Evolutionary conservation across 2,888 invertebrate genomes (phyloP), one percentile per base, ranked within the genome.

Genomic region (Stomorhina lunata): DNA sequence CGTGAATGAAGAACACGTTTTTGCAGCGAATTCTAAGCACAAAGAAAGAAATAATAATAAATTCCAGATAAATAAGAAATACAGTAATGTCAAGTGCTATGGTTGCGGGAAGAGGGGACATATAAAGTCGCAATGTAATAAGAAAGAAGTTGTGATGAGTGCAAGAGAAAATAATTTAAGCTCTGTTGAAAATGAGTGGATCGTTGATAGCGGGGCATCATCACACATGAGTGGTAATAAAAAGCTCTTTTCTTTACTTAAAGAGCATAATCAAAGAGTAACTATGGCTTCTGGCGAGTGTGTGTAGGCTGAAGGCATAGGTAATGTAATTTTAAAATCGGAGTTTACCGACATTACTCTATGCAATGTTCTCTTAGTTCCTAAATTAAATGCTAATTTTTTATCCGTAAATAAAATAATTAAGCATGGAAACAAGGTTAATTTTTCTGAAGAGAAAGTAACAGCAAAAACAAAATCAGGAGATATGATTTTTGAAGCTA

Each of bases 301-400:
- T n/a, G n/a, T n/a, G n/a, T n/a, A 48, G 48, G 65, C 76, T 12
- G 65, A 75, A 68, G 68, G 61, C 20, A 66, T 80, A 50, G 80
- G 61, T 59, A 66, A 80, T 73, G 59, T 72, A 48, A 79, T 17
- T 29, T 17, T 61, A 22, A 72, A 57, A 43, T 73, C 66, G 65
- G 72, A 22, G 25, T 66, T 45, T 53, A 32, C 73, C 73, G 50
- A 63, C 69, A 65, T 80, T 27, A 55, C 68, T 2, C 57, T 80
- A 66, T 53, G 45, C 61, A 65, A 75, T 50, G 71, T 48, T 61
- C 71, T 59, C 25, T 61, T 55, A 40, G 79, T 79, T 32, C 66
- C 66, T n/a, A 45, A 80, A 22, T 68, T 73, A 32, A 80, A 68
- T 55, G 65, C 76, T 12, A 81, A 69, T 40, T 80, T 69, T 75